phyloP scores from a whole-genome alignment of 1,140 invertebrate species.

The Euglossa dilemma region DNA sequence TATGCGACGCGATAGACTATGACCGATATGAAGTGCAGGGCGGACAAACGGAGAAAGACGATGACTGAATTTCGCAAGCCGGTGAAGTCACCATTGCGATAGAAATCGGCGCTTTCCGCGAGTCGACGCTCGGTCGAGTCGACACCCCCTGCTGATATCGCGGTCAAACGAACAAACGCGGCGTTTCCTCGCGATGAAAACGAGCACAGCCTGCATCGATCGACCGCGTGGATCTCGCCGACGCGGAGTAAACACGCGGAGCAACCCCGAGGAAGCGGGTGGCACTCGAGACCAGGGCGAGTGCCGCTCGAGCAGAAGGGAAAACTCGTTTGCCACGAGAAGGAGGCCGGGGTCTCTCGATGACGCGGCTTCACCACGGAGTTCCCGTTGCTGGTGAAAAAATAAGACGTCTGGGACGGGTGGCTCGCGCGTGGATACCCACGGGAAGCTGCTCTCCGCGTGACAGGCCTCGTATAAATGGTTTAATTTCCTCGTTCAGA shows the following conservation, averaged over 20 bases:
- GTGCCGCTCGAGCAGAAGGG: neutral
- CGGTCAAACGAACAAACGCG: conserved; percentile 29
- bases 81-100: neutral
- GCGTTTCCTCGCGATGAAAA: conserved; percentile 43
- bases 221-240: neutral
- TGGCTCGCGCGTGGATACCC: too few species aligned
- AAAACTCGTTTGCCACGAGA: neutral
- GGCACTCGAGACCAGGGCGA: neutral
- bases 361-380: neutral
- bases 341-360: neutral
- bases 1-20: too few species aligned
- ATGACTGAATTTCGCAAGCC: too few species aligned
- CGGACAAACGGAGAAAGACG: too few species aligned
- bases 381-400: conserved; percentile 10
- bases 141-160: neutral
- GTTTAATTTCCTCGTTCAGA: conserved; percentile 65
- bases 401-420: conserved; percentile 24
- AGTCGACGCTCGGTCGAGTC: conserved; percentile 41
- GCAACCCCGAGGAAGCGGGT: neutral
- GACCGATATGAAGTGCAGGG: too few species aligned
- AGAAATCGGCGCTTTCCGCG: conserved; percentile 20
- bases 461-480: conserved; percentile 58
- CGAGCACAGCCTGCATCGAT: conserved; percentile 1
- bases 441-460: neutral
- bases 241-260: conserved; percentile 14